Evolutionary conservation across 2,888 invertebrate genomes (phyloP).

Genomic region (Melipona bicolor): DNA sequence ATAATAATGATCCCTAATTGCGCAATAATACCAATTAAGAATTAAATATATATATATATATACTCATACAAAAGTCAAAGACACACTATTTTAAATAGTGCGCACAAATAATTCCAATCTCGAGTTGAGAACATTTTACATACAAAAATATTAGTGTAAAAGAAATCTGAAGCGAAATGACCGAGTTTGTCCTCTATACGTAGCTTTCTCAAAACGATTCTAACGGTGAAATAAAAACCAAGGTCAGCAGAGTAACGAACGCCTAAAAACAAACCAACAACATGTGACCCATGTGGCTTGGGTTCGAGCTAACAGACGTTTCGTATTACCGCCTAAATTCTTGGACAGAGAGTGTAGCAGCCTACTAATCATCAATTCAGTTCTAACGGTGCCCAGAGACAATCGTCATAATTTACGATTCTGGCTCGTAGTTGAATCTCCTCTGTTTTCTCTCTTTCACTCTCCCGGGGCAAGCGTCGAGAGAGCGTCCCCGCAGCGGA

Average conservation of each 20-base stretch:
- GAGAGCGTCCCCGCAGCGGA: neutral
- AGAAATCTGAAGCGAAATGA: neutral
- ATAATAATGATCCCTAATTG: no score
- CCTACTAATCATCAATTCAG: conserved; percentile 10
- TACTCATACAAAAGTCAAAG: no score
- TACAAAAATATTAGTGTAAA: no score
- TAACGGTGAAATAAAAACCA: neutral
- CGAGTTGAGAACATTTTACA: no score
- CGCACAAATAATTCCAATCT: no score
- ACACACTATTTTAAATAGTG: no score
- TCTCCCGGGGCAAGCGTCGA: neutral
- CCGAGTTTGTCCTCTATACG: neutral
- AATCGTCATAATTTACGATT: conserved; percentile 17
- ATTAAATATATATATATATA: no score
- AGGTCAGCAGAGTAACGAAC: neutral
- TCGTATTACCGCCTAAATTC: conserved; percentile 27
- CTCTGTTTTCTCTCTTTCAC: neutral
- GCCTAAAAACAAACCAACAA: neutral
- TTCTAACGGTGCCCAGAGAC: conserved; percentile 36
- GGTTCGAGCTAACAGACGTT: neutral
- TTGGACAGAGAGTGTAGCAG: neutral
- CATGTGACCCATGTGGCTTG: neutral
- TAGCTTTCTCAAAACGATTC: neutral
- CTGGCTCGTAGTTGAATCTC: conserved; percentile 1
- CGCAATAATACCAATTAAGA: no score